phyloP scores from a whole-genome alignment of 2,888 invertebrate species.

The Epinotia bilunana region DNA sequence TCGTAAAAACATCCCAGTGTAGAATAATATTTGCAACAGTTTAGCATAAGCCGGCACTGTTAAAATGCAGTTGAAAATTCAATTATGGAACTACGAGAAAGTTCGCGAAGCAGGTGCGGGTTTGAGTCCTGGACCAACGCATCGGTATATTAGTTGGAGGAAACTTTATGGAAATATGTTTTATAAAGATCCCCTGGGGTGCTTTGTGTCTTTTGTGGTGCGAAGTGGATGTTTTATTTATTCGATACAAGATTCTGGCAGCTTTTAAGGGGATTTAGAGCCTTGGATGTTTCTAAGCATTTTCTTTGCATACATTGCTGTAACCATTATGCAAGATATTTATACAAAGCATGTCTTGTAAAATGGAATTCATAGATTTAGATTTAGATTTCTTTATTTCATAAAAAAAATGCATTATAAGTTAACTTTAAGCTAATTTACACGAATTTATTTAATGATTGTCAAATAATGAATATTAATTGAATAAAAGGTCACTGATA shows the following conservation, averaged over 20 bases:
- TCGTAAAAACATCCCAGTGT: conserved; percentile 27
- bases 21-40: conserved; percentile 40
- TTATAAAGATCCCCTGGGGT: conserved; percentile 36
- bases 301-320: neutral
- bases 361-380: too few relatives aligned
- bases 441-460: too few relatives aligned
- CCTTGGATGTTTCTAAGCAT: neutral
- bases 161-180: conserved; percentile 36
- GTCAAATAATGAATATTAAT: too few relatives aligned
- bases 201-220: conserved; percentile 32
- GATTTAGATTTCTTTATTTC: too few relatives aligned
- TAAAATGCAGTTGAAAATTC: conserved; percentile 43
- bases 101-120: conserved; percentile 36
- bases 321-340: too few relatives aligned
- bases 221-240: conserved; percentile 27
- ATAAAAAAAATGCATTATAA: too few relatives aligned
- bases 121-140: conserved; percentile 33
- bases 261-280: neutral
- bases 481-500: too few relatives aligned
- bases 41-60: conserved; percentile 40
- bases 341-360: too few relatives aligned
- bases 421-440: too few relatives aligned
- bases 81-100: conserved; percentile 30
- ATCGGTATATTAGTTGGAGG: conserved; percentile 36
- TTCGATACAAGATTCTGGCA: conserved; percentile 5